These are phyloP conservation scores for Smithornis capensis DNA, from an alignment of 2,113 vertebrate genomes.

Conservation along the genomic window DNA sequence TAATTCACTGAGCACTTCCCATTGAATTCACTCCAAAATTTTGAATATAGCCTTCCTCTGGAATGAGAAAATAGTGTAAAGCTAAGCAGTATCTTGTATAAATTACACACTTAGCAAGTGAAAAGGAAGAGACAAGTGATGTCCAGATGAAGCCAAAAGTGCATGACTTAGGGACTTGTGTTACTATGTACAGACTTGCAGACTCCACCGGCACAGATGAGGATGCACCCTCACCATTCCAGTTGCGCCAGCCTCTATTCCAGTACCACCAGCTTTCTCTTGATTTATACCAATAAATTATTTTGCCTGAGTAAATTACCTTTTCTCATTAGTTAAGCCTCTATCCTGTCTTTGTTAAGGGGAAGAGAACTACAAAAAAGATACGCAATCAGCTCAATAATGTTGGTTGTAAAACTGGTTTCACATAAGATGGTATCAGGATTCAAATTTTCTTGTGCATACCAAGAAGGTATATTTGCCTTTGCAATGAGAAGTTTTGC, in stretches of 20 bases:
- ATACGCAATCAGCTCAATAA: neutral
- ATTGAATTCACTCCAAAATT: neutral
- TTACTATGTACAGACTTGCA: neutral
- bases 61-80: constrained; percentile 50
- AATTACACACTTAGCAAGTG: constrained; percentile 8
- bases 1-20: neutral
- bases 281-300: neutral
- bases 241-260: neutral
- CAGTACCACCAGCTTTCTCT: neutral
- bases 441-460: neutral
- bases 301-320: neutral
- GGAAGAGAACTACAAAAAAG: neutral
- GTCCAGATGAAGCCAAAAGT: neutral
- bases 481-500: constrained; percentile 37
- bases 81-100: constrained; percentile 61
- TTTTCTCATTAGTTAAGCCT: neutral
- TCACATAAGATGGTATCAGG: constrained; percentile 33
- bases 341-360: neutral
- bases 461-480: constrained; percentile 18
- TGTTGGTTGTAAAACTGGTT: constrained; percentile 40
- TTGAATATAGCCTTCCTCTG: constrained; percentile 51
- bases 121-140: constrained; percentile 26
- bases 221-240: neutral
- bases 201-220: neutral
- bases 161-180: neutral